These are phyloP conservation scores for Gambusia yucatana DNA, from an alignment of 2,797 vertebrate species.

Conservation along the genomic window DNA sequence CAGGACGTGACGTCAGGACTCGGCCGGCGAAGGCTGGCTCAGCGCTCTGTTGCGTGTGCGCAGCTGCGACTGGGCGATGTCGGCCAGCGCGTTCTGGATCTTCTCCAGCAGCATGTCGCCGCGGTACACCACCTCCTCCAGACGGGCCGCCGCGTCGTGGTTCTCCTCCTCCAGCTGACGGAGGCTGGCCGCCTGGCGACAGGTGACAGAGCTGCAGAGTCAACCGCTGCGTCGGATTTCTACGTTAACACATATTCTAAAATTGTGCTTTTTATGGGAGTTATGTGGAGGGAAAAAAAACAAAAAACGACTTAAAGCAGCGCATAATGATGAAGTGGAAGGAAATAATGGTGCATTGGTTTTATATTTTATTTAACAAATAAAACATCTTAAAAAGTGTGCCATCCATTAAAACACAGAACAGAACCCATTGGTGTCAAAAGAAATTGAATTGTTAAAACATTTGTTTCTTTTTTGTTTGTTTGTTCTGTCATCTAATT, in stretches of 20 bases:
- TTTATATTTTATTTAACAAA: background rate
- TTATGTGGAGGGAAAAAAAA: too few relatives aligned
- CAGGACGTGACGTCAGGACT: constrained; percentile 78
- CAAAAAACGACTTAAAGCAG: background rate
- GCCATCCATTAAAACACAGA: too few relatives aligned
- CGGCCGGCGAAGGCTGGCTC: constrained; percentile 81
- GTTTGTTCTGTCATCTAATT: too few relatives aligned
- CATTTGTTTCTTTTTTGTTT: too few relatives aligned
- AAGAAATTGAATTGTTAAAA: too few relatives aligned
- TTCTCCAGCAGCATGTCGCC: constrained; percentile 95
- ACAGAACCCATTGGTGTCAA: too few relatives aligned
- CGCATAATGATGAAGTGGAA: background rate
- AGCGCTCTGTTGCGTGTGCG: constrained; percentile 89
- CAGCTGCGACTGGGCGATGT: constrained; percentile 96
- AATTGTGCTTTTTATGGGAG: background rate
- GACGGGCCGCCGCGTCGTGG: constrained; percentile 90
- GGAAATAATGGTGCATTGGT: background rate
- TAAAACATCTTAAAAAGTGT: background rate
- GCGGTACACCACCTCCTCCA: constrained; percentile 93
- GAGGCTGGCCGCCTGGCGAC: constrained; percentile 89
- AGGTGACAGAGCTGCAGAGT: constrained; percentile 3
- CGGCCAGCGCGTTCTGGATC: constrained; percentile 94
- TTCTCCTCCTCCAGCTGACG: constrained; percentile 96
- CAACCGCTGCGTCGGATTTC: background rate
- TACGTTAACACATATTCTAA: too few relatives aligned